Percentiles rank a stretch among this genome's conserved stretches.
Conservation (phyloP, 2,888 invertebrate genomes). For the Nipponacmea schrenckii region DNA sequence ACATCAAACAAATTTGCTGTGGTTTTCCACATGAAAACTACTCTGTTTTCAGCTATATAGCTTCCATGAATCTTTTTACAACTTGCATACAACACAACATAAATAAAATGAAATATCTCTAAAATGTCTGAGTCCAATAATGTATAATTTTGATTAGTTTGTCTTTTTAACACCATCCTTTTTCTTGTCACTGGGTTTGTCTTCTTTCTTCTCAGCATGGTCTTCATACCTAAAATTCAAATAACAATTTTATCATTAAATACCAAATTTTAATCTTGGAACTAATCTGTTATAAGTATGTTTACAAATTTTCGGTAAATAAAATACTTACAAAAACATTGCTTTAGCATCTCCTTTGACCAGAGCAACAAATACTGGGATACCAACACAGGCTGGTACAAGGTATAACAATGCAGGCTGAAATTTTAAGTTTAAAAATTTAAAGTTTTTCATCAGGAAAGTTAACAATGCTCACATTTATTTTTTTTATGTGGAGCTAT, state of each 20-base stretch:
- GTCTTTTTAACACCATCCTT: constrained; percentile 33
- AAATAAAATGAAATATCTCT: no score
- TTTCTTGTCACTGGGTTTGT: constrained; percentile 34
- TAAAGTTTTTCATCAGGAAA: no score
- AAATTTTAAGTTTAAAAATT: constrained; percentile 52
- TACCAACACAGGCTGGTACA: constrained; percentile 94
- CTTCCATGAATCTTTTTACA: no score
- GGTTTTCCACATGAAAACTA: no score
- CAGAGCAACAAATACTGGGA: constrained; percentile 88
- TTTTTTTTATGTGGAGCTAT: no score
- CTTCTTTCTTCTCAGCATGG: constrained; percentile 41
- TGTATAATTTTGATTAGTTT: neutral
- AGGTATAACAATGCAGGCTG: constrained; percentile 97
- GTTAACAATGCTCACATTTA: no score
- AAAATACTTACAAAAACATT: constrained; percentile 83
- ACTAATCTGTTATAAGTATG: neutral
- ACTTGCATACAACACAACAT: no score
- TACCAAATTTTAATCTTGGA: neutral
- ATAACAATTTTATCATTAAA: neutral
- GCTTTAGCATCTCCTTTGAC: constrained; percentile 89
- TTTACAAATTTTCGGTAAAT: neutral
- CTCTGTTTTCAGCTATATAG: no score
- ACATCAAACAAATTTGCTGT: no score
- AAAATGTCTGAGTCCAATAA: no score
- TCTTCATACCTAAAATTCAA: constrained; percentile 50